Percentiles rank a stretch among this genome's conserved stretches.
phyloP scores from a whole-genome alignment of 1,140 invertebrate genomes.

The Kradibia gibbosae region DNA sequence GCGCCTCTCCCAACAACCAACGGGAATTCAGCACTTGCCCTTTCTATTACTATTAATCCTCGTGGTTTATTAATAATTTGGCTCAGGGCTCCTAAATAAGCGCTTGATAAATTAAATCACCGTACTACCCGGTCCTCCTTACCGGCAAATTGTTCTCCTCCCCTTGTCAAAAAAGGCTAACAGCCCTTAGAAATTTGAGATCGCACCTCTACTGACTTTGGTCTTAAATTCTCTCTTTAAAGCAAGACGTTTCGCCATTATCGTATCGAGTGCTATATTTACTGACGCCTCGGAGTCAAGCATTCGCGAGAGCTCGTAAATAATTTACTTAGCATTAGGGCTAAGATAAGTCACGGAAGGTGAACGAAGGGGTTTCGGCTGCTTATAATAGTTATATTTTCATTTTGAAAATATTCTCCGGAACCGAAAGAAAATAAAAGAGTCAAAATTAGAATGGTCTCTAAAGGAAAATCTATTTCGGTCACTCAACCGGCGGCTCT shows the following conservation, averaged over 20 bases:
- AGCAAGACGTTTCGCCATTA: not conserved
- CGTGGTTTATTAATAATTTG: too few species aligned
- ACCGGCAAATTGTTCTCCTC: too few species aligned
- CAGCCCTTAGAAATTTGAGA: too few species aligned
- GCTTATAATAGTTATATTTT: not conserved
- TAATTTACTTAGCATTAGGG: not conserved
- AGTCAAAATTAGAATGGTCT: not conserved
- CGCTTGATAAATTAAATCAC: too few species aligned
- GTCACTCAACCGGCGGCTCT: not conserved
- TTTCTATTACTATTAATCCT: too few species aligned
- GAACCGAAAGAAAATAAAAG: not conserved
- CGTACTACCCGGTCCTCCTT: too few species aligned
- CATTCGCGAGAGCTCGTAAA: not conserved
- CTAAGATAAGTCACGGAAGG: not conserved
- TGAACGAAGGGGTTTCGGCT: not conserved
- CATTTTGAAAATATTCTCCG: not conserved
- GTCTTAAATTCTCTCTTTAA: too few species aligned
- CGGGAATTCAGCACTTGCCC: not conserved
- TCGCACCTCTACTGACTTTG: too few species aligned
- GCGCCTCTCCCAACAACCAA: not conserved
- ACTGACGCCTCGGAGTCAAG: not conserved
- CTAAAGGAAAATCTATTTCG: not conserved
- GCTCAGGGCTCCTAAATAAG: too few species aligned
- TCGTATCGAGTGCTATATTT: not conserved
- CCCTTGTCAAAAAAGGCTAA: too few species aligned